Conservation (phyloP, 2,888 invertebrate genomes). For the Chironomus tentans region DNA sequence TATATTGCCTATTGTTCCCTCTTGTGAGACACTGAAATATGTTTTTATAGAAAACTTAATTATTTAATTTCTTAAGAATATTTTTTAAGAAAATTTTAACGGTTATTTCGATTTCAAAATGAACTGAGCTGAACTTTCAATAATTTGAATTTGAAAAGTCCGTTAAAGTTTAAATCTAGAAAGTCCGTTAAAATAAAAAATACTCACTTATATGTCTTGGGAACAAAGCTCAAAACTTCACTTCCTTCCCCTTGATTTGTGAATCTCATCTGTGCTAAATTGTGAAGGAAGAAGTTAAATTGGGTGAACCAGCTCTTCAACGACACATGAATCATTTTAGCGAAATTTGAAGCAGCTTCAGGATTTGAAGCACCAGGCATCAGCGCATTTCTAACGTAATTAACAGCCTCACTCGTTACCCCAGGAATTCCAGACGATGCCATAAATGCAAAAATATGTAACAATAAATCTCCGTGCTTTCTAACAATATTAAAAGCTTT, state of each 20-base stretch:
- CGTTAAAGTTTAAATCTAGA: no score
- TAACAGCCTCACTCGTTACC: slow-evolving; percentile 82
- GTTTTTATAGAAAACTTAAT: not conserved
- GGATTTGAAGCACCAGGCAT: slow-evolving; percentile 84
- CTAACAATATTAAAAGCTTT: slow-evolving; percentile 94
- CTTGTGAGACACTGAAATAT: not conserved
- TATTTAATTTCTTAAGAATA: no score
- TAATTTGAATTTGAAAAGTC: no score
- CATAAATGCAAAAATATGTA: slow-evolving; percentile 80
- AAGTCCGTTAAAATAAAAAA: no score
- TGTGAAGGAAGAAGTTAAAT: slow-evolving; percentile 97
- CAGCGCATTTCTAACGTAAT: slow-evolving; percentile 83
- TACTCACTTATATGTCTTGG: slow-evolving; percentile 83
- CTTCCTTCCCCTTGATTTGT: slow-evolving; percentile 72
- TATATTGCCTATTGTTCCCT: slow-evolving; percentile 6
- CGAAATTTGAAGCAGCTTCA: slow-evolving; percentile 94
- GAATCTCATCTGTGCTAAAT: slow-evolving; percentile 86
- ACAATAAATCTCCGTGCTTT: slow-evolving; percentile 78
- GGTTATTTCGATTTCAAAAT: no score
- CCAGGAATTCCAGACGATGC: slow-evolving; percentile 66
- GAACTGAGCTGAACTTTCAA: no score
- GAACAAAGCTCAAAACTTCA: slow-evolving; percentile 84
- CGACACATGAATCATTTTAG: slow-evolving; percentile 81
- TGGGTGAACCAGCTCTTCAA: slow-evolving; percentile 90
- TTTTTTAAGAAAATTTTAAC: no score